Evolutionary conservation across 2,888 invertebrate species (phyloP), one percentile per base, ranked within the genome.

Genomic region (Spisula solida): DNA sequence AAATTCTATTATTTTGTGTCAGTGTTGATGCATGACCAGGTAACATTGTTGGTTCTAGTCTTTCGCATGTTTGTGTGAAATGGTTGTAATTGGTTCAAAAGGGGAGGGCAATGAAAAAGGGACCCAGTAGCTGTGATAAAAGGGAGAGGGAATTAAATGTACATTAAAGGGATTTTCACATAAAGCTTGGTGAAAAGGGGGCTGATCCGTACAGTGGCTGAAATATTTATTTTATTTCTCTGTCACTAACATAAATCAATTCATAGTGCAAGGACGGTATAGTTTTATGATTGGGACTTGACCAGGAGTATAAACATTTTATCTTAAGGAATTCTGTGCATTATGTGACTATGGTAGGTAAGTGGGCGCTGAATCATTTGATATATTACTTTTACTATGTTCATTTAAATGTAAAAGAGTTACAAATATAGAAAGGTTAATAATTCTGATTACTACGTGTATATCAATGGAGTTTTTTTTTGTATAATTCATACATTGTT

Each of bases 41-140:
- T 82, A 29, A 8, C 48, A 78, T 70, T 81, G 82, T 86, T 70
- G 78, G 34, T 75, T 34, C 41, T 79, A 79, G 86, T 31, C 75
- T 86, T 82, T 87, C 25, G 88, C 90, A 84, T 75, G 31, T 56
- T 25, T 47, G 88, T 83, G 90, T 86, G 88, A 90, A 90, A 83
- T 85, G 83, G 86, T 6, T 18, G n/a, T 48, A 86, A 51, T 70
- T 82, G 55, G 79, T 34, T 75, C 55, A 79, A 86, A 78, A 82
- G 60, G 34, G 25, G 55, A 29, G 80, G 48, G 70, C 84, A 55
- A 56, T 75, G 48, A 81, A 80, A 84, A 85, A 85, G 41, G 56
- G 41, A 56, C 60, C 70, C 75, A 80, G 51, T 80, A 20, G 80
- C 75, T 85, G 41, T 47, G 85, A 79, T 55, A 56, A 79, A 56